Conservation (phyloP, 64 coral and sea anemone species). For the Montipora efflorescens region DNA sequence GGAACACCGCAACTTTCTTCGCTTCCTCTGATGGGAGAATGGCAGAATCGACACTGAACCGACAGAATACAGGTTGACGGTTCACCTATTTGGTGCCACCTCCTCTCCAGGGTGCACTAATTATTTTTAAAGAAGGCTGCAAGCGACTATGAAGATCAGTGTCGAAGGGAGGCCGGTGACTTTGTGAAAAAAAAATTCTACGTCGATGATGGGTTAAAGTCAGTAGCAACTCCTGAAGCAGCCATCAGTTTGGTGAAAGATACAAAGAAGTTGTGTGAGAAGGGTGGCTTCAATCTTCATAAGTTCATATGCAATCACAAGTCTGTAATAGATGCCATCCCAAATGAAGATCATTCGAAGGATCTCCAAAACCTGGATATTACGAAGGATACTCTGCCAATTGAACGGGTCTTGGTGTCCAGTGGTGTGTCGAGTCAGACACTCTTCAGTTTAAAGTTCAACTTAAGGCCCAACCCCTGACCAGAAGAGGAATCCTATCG, state of each 20-base stretch:
- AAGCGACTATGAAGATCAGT: conserved; percentile 3
- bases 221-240: background rate
- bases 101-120: conserved; percentile 5
- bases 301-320: conserved; percentile 18
- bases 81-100: background rate
- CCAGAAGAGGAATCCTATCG: background rate
- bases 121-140: conserved; percentile 10
- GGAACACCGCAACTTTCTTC: conserved; percentile 49
- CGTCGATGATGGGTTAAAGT: conserved; percentile 11
- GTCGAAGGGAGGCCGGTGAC: background rate
- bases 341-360: background rate
- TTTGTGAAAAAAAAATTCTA: conserved; percentile 13
- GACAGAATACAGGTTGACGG: background rate
- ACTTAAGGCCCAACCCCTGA: background rate
- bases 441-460: conserved; percentile 11
- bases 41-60: background rate
- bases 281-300: conserved; percentile 20
- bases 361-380: background rate
- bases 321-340: background rate
- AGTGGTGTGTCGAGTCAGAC: conserved; percentile 37
- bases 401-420: conserved; percentile 26
- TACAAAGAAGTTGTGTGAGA: background rate
- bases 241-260: background rate
- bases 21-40: conserved; percentile 51
- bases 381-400: background rate